Evolutionary conservation across 2,113 vertebrate genomes (phyloP).

Genomic region (Rhinoptilus africanus): DNA sequence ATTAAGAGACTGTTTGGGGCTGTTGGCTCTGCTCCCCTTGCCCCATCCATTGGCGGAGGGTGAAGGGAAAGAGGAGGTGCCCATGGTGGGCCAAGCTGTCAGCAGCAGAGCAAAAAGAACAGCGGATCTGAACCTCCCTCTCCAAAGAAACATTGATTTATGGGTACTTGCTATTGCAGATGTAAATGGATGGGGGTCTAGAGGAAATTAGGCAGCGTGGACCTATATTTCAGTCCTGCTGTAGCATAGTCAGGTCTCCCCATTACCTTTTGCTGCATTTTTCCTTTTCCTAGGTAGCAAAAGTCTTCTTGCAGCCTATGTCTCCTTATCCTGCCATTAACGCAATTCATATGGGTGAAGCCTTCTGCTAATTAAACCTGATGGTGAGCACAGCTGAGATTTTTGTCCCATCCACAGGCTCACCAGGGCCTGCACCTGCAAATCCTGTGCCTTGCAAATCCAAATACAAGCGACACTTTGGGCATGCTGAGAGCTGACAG

Average conservation of each 20-base stretch:
- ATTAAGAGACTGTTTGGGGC: not conserved
- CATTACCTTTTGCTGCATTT: not conserved
- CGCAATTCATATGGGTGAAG: not conserved
- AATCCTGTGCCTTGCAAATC: not conserved
- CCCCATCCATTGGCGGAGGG: not conserved
- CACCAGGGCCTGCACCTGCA: not conserved
- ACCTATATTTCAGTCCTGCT: not conserved
- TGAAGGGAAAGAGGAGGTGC: not conserved
- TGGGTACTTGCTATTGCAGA: not conserved
- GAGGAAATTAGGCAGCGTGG: not conserved
- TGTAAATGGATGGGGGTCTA: not conserved
- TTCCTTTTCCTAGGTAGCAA: not conserved
- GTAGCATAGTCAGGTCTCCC: not conserved
- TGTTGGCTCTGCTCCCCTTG: not conserved
- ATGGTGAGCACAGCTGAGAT: not conserved
- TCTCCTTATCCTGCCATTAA: not conserved
- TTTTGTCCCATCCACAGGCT: not conserved
- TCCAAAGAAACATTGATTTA: not conserved
- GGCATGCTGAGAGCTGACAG: not conserved
- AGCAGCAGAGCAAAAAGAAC: not conserved
- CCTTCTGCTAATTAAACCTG: not conserved
- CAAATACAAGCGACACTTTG: not conserved
- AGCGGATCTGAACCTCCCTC: not conserved
- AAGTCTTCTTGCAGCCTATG: not conserved
- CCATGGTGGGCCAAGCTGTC: accelerated